phyloP scores from a whole-genome alignment of 2,888 invertebrate species.

The Loripinus fragilis region DNA sequence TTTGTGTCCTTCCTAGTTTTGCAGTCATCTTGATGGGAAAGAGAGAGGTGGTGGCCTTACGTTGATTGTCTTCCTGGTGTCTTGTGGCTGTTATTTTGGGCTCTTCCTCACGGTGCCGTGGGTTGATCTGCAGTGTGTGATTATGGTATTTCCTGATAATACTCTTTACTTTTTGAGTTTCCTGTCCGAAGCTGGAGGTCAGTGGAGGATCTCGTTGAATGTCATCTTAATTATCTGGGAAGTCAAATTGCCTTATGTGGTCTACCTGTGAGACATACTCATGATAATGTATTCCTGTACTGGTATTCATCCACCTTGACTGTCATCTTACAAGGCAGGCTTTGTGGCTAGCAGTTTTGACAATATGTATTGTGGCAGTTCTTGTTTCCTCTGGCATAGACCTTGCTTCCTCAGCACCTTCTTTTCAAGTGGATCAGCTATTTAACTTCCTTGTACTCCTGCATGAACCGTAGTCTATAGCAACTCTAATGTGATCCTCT shows the following conservation, averaged over 20 bases:
- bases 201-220: background rate
- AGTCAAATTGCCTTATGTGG: background rate
- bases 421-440: background rate
- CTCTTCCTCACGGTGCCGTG: too few species aligned
- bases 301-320: background rate
- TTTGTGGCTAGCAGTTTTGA: background rate
- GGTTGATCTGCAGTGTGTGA: too few species aligned
- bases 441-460: background rate
- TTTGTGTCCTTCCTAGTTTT: too few species aligned
- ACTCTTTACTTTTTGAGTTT: too few species aligned
- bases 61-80: too few species aligned
- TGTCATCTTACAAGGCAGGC: background rate
- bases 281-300: background rate
- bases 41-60: too few species aligned
- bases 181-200: too few species aligned
- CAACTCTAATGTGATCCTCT: too few species aligned
- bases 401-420: background rate
- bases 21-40: too few species aligned
- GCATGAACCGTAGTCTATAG: background rate
- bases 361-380: background rate
- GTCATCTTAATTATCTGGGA: background rate
- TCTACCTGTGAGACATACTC: background rate
- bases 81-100: too few species aligned
- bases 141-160: too few species aligned
- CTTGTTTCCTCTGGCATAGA: background rate